phyloP scores from a whole-genome alignment of 2,113 vertebrate species.

The Neogale vison region DNA sequence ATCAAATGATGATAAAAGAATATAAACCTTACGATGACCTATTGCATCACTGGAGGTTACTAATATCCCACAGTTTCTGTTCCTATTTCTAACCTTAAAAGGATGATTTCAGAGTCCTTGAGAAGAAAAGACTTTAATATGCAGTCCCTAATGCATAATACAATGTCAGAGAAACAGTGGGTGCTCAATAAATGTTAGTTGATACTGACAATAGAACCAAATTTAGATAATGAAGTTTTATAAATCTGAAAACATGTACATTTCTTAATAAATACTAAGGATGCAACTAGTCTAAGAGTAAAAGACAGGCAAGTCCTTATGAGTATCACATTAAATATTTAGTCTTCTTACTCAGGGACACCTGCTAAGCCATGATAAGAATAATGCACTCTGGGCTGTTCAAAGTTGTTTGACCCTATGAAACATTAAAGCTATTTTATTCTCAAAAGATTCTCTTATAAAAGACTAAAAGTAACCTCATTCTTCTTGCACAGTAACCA shows the following conservation, averaged over 20 bases:
- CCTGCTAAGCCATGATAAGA: constrained; percentile 69
- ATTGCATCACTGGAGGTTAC: constrained; percentile 17
- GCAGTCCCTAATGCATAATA: background rate
- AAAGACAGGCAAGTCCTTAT: background rate
- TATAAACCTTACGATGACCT: constrained; percentile 27
- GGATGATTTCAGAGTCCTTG: constrained; percentile 31
- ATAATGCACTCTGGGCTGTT: constrained; percentile 60
- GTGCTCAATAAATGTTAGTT: constrained; percentile 20
- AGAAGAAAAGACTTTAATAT: background rate
- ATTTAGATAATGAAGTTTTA: constrained; percentile 58
- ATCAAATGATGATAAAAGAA: constrained; percentile 28
- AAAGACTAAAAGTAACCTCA: constrained; percentile 56
- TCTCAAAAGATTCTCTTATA: constrained; percentile 52
- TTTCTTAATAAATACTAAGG: constrained; percentile 44
- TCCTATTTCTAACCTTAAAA: constrained; percentile 30
- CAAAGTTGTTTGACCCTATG: constrained; percentile 63
- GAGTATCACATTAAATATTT: constrained; percentile 71
- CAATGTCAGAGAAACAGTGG: constrained; percentile 27
- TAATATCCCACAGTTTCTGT: background rate
- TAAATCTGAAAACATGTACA: background rate
- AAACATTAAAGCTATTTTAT: constrained; percentile 72
- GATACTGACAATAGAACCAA: background rate
- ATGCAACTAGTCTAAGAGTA: background rate
- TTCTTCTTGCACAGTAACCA: constrained; percentile 51
- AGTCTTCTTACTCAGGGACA: constrained; percentile 49